These are phyloP conservation scores for Dynastes grantii DNA, from an alignment of 2,888 invertebrate species.

Conservation along the genomic window DNA sequence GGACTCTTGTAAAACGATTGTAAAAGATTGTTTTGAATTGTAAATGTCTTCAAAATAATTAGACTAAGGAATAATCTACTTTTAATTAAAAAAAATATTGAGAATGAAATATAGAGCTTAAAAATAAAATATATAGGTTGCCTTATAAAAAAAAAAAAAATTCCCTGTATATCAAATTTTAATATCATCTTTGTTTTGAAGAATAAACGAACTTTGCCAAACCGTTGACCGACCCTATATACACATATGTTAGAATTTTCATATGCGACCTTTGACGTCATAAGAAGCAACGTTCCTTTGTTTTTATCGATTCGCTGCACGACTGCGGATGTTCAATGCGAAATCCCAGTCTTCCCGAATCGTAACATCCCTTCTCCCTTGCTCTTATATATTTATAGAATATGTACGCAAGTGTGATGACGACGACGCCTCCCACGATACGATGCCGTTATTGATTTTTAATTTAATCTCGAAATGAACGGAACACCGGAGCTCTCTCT, in stretches of 20 bases:
- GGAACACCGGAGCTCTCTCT: slow-evolving; percentile 24
- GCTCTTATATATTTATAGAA: slow-evolving; percentile 36
- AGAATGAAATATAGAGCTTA: too few relatives aligned
- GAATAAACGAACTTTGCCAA: too few relatives aligned
- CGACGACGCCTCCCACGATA: slow-evolving; percentile 22
- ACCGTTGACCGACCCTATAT: too few relatives aligned
- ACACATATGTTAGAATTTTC: not conserved
- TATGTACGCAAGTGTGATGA: slow-evolving; percentile 41
- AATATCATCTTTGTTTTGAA: too few relatives aligned
- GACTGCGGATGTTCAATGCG: slow-evolving; percentile 30
- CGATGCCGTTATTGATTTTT: slow-evolving; percentile 38
- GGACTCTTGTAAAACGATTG: too few relatives aligned
- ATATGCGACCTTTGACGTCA: slow-evolving; percentile 37
- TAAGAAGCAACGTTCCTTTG: slow-evolving; percentile 20
- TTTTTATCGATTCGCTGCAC: slow-evolving; percentile 35
- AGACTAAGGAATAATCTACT: too few relatives aligned
- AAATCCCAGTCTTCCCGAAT: slow-evolving; percentile 21
- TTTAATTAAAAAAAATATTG: too few relatives aligned
- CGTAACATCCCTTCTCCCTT: slow-evolving; percentile 12
- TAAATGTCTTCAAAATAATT: too few relatives aligned
- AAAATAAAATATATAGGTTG: too few relatives aligned
- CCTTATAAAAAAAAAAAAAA: too few relatives aligned
- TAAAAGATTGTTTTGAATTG: too few relatives aligned
- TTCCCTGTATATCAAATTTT: too few relatives aligned
- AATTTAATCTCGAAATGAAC: slow-evolving; percentile 39